Percentiles rank a stretch among this genome's conserved stretches.
phyloP scores from a whole-genome alignment of 2,113 vertebrate species.

The Hydrochoerus hydrochaeris region DNA sequence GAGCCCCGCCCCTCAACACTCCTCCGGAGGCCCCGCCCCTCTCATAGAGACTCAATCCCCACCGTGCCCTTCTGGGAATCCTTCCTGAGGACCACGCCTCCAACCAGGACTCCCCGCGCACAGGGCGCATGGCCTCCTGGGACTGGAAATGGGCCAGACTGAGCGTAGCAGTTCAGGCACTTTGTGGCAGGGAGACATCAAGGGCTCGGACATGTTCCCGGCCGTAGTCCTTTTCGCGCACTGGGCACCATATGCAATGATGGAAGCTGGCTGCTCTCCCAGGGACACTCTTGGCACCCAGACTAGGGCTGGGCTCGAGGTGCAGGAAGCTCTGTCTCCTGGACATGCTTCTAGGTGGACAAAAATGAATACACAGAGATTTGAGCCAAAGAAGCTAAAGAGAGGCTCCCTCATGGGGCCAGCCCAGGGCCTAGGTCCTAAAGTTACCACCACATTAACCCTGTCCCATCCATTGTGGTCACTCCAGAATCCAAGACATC shows the following conservation, averaged over 20 bases:
- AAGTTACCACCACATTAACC: neutral
- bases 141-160: neutral
- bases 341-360: neutral
- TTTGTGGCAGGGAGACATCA: neutral
- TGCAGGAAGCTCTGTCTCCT: neutral
- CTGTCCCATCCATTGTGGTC: neutral
- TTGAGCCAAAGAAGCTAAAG: neutral
- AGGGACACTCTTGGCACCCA: neutral
- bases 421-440: neutral
- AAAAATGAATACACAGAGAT: neutral
- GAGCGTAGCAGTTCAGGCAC: fast-evolving
- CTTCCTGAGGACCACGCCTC: neutral
- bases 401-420: neutral
- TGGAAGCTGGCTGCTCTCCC: neutral
- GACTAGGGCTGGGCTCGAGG: neutral
- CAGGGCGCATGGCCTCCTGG: neutral
- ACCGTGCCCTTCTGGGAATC: neutral
- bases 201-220: neutral
- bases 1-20: neutral
- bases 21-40: neutral
- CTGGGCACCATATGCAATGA: neutral
- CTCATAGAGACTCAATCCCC: neutral
- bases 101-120: neutral
- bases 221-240: fast-evolving
- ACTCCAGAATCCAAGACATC: neutral